Evolutionary conservation across 2,888 invertebrate species (phyloP).

Genomic region (Drosophila engyochracea): DNA sequence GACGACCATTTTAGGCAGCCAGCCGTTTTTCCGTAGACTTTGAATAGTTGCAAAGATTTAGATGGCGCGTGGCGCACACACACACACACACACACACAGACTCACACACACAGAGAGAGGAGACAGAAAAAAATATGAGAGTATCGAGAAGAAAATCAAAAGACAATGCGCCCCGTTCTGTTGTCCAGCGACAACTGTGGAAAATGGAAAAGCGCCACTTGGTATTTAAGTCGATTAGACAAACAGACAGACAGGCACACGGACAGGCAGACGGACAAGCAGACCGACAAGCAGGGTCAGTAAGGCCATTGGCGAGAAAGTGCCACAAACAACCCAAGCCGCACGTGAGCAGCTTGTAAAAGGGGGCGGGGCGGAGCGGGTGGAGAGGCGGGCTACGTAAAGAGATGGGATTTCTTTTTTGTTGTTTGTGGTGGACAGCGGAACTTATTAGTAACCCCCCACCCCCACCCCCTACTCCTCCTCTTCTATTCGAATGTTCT

Average conservation of each 20-base stretch:
- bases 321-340: neutral
- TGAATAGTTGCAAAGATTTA: constrained; percentile 60
- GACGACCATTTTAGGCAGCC: constrained; percentile 82
- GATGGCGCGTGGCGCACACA: constrained; percentile 44
- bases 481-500: neutral
- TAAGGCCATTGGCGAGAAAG: neutral
- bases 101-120: constrained; percentile 1
- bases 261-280: neutral
- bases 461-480: fast-evolving
- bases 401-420: neutral
- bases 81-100: neutral
- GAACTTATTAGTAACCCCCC: constrained; percentile 23
- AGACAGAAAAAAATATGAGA: neutral
- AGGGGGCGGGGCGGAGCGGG: neutral
- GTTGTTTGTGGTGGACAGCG: neutral
- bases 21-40: constrained; percentile 63
- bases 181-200: constrained; percentile 67
- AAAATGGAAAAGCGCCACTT: constrained; percentile 59
- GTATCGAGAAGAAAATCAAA: neutral
- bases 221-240: constrained; percentile 47
- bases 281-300: neutral
- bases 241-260: neutral
- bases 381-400: neutral
- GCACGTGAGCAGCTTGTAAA: neutral
- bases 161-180: constrained; percentile 51